Evolutionary conservation across 2,797 vertebrate species (phyloP).

Genomic region (Melanotaenia nigrans): DNA sequence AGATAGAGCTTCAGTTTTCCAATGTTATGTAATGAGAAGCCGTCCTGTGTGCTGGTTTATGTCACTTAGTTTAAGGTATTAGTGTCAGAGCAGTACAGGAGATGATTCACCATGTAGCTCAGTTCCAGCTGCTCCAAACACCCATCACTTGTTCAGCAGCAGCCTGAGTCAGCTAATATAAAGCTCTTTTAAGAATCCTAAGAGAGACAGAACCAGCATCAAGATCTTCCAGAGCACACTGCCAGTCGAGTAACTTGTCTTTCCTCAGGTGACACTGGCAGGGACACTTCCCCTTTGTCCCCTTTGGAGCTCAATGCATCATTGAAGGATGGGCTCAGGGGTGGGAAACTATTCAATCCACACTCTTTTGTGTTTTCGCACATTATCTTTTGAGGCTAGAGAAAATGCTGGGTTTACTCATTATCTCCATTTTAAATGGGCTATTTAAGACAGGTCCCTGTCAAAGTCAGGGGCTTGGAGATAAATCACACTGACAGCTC

Average conservation of each 20-base stretch:
- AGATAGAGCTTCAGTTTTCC: background rate
- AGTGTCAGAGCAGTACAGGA: background rate
- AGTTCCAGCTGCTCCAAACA: conserved; percentile 14
- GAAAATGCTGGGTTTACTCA: conserved; percentile 75
- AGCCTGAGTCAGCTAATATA: conserved; percentile 67
- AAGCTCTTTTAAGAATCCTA: conserved; percentile 59
- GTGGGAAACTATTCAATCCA: conserved; percentile 73
- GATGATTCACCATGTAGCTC: conserved; percentile 11
- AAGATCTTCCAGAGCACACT: conserved; percentile 42
- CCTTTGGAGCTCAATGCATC: conserved; percentile 71
- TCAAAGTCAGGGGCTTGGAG: conserved; percentile 77
- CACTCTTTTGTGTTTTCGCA: conserved; percentile 77
- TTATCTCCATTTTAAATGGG: conserved; percentile 77
- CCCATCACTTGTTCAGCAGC: conserved; percentile 30
- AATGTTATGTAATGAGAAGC: background rate
- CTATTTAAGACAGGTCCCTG: conserved; percentile 69
- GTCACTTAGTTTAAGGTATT: background rate
- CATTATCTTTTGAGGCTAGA: conserved; percentile 73
- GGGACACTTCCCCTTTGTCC: conserved; percentile 81
- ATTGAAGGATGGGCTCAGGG: conserved; percentile 75
- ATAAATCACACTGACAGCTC: conserved; percentile 73
- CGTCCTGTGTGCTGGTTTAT: background rate
- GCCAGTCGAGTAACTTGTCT: conserved; percentile 71
- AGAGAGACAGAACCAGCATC: conserved; percentile 37
- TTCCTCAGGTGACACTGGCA: conserved; percentile 80